Conservation (phyloP, 1,140 invertebrate species). For the Habropoda laboriosa region DNA sequence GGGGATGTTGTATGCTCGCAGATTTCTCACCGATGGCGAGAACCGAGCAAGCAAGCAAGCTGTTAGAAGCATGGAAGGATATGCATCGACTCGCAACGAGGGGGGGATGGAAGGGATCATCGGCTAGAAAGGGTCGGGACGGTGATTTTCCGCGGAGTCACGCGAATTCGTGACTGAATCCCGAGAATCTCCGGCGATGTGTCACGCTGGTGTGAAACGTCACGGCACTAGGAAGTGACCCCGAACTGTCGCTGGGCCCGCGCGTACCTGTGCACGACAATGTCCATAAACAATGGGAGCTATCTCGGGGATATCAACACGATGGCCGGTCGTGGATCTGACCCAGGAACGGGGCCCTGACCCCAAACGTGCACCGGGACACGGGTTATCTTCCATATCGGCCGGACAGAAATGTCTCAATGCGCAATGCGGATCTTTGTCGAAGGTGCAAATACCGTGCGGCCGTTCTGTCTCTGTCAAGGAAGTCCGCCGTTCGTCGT, state of each 20-base stretch:
- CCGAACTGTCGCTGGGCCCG: slow-evolving; percentile 67
- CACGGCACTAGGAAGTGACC: slow-evolving; percentile 72
- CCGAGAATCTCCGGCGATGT: slow-evolving; percentile 65
- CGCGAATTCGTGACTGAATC: slow-evolving; percentile 74
- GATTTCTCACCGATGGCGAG: slow-evolving; percentile 52
- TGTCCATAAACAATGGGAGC: slow-evolving; percentile 74
- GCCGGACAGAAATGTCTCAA: slow-evolving; percentile 72
- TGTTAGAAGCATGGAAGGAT: background rate
- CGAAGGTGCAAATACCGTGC: slow-evolving; percentile 36
- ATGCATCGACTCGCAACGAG: slow-evolving; percentile 6
- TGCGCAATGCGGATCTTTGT: slow-evolving; percentile 62
- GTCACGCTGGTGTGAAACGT: slow-evolving; percentile 73
- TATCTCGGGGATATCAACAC: slow-evolving; percentile 74
- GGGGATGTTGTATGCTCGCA: background rate
- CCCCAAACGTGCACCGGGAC: slow-evolving; percentile 59
- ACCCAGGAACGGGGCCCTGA: slow-evolving; percentile 69
- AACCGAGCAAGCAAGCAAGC: background rate
- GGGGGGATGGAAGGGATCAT: background rate
- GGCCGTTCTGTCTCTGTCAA: slow-evolving; percentile 38
- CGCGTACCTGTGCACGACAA: slow-evolving; percentile 62
- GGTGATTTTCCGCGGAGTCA: slow-evolving; percentile 70
- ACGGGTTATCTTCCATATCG: slow-evolving; percentile 68
- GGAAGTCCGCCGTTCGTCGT: slow-evolving; percentile 10
- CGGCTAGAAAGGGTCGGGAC: slow-evolving; percentile 21
- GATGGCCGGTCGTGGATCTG: slow-evolving; percentile 66